Percentiles rank a stretch among this genome's conserved stretches.
Conservation (phyloP, 2,113 vertebrate genomes). For the Neomonachus schauinslandi region DNA sequence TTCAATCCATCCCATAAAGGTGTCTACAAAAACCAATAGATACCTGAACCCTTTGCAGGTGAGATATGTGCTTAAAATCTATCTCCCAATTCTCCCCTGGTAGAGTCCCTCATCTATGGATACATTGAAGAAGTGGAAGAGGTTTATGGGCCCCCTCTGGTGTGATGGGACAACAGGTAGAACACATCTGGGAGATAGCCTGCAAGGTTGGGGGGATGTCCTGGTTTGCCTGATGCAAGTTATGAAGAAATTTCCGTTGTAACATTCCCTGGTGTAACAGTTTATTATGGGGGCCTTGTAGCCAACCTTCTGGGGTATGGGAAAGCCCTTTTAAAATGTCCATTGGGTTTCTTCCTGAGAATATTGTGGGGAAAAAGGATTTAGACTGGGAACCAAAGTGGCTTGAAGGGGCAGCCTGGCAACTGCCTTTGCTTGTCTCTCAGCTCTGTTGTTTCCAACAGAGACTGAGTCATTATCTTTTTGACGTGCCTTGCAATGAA, state of each 20-base stretch:
- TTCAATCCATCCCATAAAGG: not conserved
- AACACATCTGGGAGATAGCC: not conserved
- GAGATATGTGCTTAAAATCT: not conserved
- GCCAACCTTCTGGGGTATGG: not conserved
- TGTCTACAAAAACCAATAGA: not conserved
- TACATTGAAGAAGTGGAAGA: not conserved
- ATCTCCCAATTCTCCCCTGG: not conserved
- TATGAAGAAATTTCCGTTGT: not conserved
- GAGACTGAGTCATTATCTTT: not conserved
- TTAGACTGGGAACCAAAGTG: not conserved
- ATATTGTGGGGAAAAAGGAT: not conserved
- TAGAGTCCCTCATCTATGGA: not conserved
- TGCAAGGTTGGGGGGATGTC: not conserved
- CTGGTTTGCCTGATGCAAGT: too few relatives aligned
- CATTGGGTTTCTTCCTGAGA: not conserved
- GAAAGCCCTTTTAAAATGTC: not conserved
- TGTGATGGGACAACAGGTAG: not conserved
- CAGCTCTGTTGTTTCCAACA: not conserved
- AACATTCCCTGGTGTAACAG: not conserved
- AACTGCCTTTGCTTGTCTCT: not conserved
- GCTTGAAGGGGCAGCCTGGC: not conserved
- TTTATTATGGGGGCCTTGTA: not conserved
- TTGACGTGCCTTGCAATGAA: not conserved
- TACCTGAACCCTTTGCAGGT: not conserved
- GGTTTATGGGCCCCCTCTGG: not conserved